phyloP scores from a whole-genome alignment of 2,113 vertebrate genomes.

The Centropus bengalensis region DNA sequence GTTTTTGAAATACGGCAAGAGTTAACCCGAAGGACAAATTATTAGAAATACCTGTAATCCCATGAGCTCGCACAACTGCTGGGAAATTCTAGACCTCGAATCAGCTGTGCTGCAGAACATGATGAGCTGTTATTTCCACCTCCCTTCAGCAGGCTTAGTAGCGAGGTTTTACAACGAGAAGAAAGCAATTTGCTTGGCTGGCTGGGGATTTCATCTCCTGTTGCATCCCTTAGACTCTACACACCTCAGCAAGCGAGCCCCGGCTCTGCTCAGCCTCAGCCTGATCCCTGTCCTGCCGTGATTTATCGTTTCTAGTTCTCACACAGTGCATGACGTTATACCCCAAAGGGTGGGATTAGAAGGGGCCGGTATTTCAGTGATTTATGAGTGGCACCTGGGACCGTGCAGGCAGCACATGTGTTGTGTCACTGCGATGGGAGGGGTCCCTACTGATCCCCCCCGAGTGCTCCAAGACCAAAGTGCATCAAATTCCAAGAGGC shows the following conservation, averaged over 20 bases:
- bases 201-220: conserved; percentile 4
- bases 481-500: conserved; percentile 48
- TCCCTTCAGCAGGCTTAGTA: neutral
- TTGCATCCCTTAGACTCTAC: neutral
- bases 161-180: conserved; percentile 36
- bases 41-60: conserved; percentile 22
- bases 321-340: conserved; percentile 28
- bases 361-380: conserved; percentile 43
- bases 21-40: neutral
- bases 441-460: conserved; percentile 29
- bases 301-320: conserved; percentile 51
- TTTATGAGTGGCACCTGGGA: conserved; percentile 64
- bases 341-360: conserved; percentile 40
- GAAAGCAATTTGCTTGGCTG: conserved; percentile 40
- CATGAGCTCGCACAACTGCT: conserved; percentile 18
- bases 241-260: conserved; percentile 4
- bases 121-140: neutral
- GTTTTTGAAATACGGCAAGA: neutral
- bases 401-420: neutral
- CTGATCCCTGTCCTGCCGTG: conserved; percentile 44
- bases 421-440: conserved; percentile 25
- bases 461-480: conserved; percentile 18
- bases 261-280: conserved; percentile 19
- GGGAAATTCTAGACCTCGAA: conserved; percentile 38
- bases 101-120: conserved; percentile 3